Conservation (phyloP, 2,888 invertebrate species). For the Plagiodera versicolora region DNA sequence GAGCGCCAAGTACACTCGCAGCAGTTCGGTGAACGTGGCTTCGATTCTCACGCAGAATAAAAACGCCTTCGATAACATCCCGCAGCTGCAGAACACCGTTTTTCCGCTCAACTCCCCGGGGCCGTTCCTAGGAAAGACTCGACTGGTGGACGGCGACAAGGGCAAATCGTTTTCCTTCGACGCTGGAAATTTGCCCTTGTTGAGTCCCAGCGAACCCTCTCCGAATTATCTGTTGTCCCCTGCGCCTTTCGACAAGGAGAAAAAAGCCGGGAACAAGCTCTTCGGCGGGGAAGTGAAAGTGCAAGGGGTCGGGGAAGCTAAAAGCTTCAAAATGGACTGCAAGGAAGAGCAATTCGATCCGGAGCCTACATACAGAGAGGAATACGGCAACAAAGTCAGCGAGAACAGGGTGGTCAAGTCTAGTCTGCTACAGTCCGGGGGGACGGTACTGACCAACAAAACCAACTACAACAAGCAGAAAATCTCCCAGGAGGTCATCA, state of each 20-base stretch:
- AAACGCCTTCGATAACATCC: slow-evolving; percentile 53
- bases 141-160: slow-evolving; percentile 68
- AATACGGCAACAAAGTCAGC: slow-evolving; percentile 49
- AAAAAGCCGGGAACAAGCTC: slow-evolving; percentile 61
- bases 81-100: slow-evolving; percentile 49
- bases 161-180: slow-evolving; percentile 54
- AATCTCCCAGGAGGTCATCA: slow-evolving; percentile 45
- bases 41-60: slow-evolving; percentile 55
- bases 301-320: slow-evolving; percentile 69
- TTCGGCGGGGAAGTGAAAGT: slow-evolving; percentile 81
- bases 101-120: slow-evolving; percentile 79
- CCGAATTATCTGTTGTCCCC: slow-evolving; percentile 46
- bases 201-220: slow-evolving; percentile 27
- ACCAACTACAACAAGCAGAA: slow-evolving; percentile 43
- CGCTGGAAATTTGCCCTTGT: slow-evolving; percentile 38
- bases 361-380: slow-evolving; percentile 36
- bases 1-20: slow-evolving; percentile 50
- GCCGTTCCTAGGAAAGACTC: slow-evolving; percentile 78
- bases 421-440: slow-evolving; percentile 79
- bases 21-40: slow-evolving; percentile 55
- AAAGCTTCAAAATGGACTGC: slow-evolving; percentile 55
- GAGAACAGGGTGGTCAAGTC: slow-evolving; percentile 74
- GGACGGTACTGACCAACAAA: slow-evolving; percentile 62
- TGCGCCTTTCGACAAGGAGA: slow-evolving; percentile 44
- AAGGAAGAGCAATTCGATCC: slow-evolving; percentile 43